phyloP scores from a whole-genome alignment of 2,113 vertebrate genomes.

The Dasyprocta punctata region DNA sequence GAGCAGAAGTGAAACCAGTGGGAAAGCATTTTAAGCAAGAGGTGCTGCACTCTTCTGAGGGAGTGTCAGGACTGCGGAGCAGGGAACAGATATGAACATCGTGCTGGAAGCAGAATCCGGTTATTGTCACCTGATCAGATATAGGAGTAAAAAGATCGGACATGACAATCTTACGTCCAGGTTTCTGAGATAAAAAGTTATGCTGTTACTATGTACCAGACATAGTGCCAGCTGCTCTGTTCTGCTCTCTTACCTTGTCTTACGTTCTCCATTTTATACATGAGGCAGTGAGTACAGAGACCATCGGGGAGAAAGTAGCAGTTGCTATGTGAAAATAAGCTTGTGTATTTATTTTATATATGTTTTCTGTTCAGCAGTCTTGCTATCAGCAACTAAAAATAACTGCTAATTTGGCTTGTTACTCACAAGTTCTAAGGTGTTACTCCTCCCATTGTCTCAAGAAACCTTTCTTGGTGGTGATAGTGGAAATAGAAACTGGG shows the following conservation, averaged over 20 bases:
- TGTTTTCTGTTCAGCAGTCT: not conserved
- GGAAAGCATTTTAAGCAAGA: not conserved
- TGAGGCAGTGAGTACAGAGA: not conserved
- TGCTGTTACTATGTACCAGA: not conserved
- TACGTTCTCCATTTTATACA: not conserved
- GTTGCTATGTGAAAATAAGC: constrained; percentile 5
- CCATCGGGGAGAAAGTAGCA: not conserved
- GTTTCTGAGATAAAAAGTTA: not conserved
- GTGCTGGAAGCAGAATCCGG: not conserved
- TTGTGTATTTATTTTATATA: not conserved
- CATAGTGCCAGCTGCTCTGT: no score
- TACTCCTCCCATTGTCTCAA: not conserved
- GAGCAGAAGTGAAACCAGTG: not conserved
- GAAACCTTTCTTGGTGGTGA: not conserved
- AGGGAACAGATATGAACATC: not conserved
- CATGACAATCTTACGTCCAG: not conserved
- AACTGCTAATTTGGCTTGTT: not conserved
- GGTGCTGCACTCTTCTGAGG: not conserved
- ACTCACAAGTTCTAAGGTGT: not conserved
- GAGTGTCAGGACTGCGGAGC: not conserved
- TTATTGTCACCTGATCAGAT: not conserved
- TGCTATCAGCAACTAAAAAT: not conserved
- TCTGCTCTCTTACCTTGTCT: not conserved
- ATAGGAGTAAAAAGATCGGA: not conserved
- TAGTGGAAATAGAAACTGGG: not conserved